phyloP scores from a whole-genome alignment of 2,888 invertebrate species.

The Leptura quadrifasciata region DNA sequence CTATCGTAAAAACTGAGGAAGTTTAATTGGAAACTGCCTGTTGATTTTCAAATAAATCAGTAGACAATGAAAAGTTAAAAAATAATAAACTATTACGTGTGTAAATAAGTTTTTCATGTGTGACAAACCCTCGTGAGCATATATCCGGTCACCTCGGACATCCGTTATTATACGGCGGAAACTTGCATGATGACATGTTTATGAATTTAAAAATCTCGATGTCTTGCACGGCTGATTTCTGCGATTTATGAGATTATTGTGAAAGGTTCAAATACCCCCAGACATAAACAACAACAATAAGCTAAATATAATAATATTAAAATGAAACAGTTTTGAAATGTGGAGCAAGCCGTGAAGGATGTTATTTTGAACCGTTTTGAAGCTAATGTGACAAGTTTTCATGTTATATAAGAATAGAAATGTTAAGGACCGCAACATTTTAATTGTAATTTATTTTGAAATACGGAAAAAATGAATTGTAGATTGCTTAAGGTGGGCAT shows the following conservation, averaged over 20 bases:
- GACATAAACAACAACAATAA: background rate
- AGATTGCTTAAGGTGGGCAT: too few relatives aligned
- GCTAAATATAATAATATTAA: background rate
- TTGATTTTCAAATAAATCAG: slow-evolving; percentile 30
- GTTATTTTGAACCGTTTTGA: too few relatives aligned
- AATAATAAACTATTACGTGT: slow-evolving; percentile 33
- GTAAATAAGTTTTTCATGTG: slow-evolving; percentile 51
- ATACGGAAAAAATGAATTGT: too few relatives aligned
- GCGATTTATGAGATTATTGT: slow-evolving; percentile 42
- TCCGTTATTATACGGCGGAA: slow-evolving; percentile 54
- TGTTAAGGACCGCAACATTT: too few relatives aligned
- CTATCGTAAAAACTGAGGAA: slow-evolving; percentile 8
- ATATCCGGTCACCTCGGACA: slow-evolving; percentile 60
- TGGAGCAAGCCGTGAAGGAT: background rate
- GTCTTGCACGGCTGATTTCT: slow-evolving; percentile 41
- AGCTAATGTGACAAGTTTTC: too few relatives aligned
- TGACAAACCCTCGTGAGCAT: slow-evolving; percentile 57
- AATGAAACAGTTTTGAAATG: background rate
- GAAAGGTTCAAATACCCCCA: slow-evolving; percentile 15
- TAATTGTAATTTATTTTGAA: too few relatives aligned
- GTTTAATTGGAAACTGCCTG: slow-evolving; percentile 18
- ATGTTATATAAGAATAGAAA: too few relatives aligned
- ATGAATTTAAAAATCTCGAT: slow-evolving; percentile 51
- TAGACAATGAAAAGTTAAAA: slow-evolving; percentile 35
- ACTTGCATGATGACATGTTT: slow-evolving; percentile 49